Evolutionary conservation across 2,797 vertebrate species (phyloP).

Genomic region (Notamacropus eugenii): DNA sequence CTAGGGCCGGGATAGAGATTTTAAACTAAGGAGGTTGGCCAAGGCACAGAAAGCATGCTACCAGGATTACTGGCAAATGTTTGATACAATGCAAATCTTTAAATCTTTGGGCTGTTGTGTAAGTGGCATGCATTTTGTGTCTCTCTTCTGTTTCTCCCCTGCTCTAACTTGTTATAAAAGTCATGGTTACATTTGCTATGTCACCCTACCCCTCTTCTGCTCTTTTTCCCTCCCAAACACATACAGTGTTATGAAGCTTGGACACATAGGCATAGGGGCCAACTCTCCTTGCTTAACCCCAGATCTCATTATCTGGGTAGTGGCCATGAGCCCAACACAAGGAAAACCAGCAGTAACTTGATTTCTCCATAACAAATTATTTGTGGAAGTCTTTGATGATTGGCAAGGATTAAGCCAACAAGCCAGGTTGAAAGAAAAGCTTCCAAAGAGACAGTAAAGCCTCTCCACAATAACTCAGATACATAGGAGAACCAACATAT

Average conservation of each 20-base stretch:
- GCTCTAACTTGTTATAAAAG: background rate
- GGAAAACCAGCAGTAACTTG: background rate
- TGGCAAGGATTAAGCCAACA: background rate
- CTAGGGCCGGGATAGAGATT: background rate
- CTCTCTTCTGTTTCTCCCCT: background rate
- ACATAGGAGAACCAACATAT: background rate
- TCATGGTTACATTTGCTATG: background rate
- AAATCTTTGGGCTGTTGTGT: background rate
- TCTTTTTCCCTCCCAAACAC: background rate
- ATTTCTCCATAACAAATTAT: background rate
- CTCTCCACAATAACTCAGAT: background rate
- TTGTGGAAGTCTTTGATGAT: background rate
- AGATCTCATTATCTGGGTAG: background rate
- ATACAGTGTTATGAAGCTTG: background rate
- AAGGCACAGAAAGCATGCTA: background rate
- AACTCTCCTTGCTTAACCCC: background rate
- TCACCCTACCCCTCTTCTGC: background rate
- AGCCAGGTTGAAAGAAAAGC: background rate
- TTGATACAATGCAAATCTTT: background rate
- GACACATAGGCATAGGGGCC: background rate
- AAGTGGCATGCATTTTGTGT: background rate
- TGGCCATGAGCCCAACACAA: background rate
- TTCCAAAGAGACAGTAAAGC: background rate
- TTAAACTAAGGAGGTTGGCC: background rate
- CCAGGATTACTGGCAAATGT: background rate